These are phyloP conservation scores for Chrysolina americana DNA, from an alignment of 2,888 invertebrate species.

Conservation along the genomic window DNA sequence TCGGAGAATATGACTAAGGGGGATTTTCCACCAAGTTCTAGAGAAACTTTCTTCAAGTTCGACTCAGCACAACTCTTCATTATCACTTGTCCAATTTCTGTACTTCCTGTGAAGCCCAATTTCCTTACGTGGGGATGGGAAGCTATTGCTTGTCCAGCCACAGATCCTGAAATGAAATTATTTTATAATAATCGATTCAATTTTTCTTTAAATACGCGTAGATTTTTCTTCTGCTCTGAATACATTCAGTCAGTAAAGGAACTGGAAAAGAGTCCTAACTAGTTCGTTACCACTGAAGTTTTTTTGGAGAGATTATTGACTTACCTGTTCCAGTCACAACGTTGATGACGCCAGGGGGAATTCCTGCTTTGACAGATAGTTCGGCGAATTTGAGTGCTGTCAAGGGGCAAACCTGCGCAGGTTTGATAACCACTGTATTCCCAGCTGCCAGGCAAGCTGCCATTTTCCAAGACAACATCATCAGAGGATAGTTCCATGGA, in stretches of 20 bases:
- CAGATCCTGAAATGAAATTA: conserved; percentile 72
- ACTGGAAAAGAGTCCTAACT: too few relatives aligned
- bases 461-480: conserved; percentile 99
- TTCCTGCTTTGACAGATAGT: conserved; percentile 89
- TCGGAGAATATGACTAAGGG: conserved; percentile 95
- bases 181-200: not conserved
- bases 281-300: too few relatives aligned
- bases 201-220: too few relatives aligned
- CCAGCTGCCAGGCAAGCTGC: conserved; percentile 97
- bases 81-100: conserved; percentile 90
- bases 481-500: conserved; percentile 98
- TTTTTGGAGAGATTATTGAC: too few relatives aligned
- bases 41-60: conserved; percentile 94
- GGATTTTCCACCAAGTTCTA: conserved; percentile 97
- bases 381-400: conserved; percentile 97
- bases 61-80: conserved; percentile 92
- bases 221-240: too few relatives aligned
- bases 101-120: conserved; percentile 97
- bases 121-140: conserved; percentile 90
- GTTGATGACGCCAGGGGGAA: conserved; percentile 96
- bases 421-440: conserved; percentile 96
- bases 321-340: conserved; percentile 87
- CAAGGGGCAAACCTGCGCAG: conserved; percentile 92
- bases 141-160: conserved; percentile 89
- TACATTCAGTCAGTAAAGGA: too few relatives aligned